Conservation (phyloP, 2,888 invertebrate species). For the Hyppa rectilinea region DNA sequence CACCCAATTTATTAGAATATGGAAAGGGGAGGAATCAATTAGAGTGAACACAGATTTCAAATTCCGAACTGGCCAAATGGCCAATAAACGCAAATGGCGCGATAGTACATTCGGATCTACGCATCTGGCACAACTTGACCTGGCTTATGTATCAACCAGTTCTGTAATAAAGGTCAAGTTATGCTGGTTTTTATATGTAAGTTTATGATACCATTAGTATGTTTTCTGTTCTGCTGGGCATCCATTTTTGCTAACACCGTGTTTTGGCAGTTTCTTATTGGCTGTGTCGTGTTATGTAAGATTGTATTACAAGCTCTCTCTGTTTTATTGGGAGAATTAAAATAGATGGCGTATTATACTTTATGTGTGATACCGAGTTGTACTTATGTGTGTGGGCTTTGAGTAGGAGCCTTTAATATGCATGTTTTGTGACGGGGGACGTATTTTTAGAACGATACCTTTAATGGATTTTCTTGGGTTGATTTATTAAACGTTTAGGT, state of each 20-base stretch:
- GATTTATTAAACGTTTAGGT: background rate
- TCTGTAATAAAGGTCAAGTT: slow-evolving; percentile 65
- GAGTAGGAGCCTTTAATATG: background rate
- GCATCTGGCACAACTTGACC: slow-evolving; percentile 75
- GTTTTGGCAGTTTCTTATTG: slow-evolving; percentile 74
- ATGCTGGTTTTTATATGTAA: slow-evolving; percentile 74
- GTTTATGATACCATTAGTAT: slow-evolving; percentile 84
- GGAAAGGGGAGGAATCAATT: slow-evolving; percentile 82
- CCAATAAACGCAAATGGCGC: slow-evolving; percentile 87
- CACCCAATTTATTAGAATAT: slow-evolving; percentile 77
- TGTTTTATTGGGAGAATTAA: slow-evolving; percentile 61
- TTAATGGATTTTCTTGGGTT: background rate
- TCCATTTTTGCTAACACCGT: slow-evolving; percentile 78
- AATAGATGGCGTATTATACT: slow-evolving; percentile 45
- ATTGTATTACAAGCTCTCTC: slow-evolving; percentile 56
- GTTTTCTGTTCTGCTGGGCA: slow-evolving; percentile 81
- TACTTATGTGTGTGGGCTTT: slow-evolving; percentile 10
- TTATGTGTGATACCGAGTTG: slow-evolving; percentile 42
- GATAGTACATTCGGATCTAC: slow-evolving; percentile 77
- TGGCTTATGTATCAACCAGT: slow-evolving; percentile 37
- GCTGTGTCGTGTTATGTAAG: slow-evolving; percentile 57
- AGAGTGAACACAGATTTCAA: slow-evolving; percentile 81
- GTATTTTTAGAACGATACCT: slow-evolving; percentile 8
- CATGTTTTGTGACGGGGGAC: background rate
- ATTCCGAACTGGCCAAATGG: slow-evolving; percentile 83